Evolutionary conservation across 2,888 invertebrate species (phyloP), one percentile per base, ranked within the genome.

Genomic region (Oligia latruncula): DNA sequence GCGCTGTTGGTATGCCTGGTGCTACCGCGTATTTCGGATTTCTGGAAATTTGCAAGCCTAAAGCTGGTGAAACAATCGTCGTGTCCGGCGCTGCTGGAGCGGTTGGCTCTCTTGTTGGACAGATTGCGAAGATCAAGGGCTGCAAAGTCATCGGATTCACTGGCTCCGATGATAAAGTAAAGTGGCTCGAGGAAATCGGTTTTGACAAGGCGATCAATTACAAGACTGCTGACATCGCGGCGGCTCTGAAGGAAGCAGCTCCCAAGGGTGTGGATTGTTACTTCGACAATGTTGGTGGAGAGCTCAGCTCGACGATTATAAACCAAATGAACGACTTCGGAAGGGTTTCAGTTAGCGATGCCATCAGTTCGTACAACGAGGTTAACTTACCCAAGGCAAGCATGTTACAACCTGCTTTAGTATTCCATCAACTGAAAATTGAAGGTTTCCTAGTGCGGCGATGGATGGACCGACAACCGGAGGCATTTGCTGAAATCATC

Each of bases 81-180:
- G 97, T 98, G 2, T 97, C 97, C 2, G 97, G 97, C 0, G 98
- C 98, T 5, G 98, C 98, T 2, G 98, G 98, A 23, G 98, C 98
- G 8, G 98, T 98, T 5, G 98, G 98, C 4, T 97, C 97, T 79
- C 93, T 97, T 20, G 98, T 98, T 0, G 98, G 98, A 9, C 98
- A 98, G 93, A 98, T 98, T 78, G 98, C 97, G 0, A 98, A 98
- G 93, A 97, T 98, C 65, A 98, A 98, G 94, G 98, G 97, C 84
- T 95, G 94, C 86, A 93, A 83, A 85, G 95, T 98, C 0, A 98
- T 98, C 85, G 98, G 98, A 0, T 97, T 98, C 89, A 97, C 98
- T 49, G 98, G 98, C 4, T 73, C 83, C n/a, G 90, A 89, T 55
- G 89, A 89, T 49, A 90, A 89, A 77, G 86, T 85, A 40, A 77